phyloP scores from a whole-genome alignment of 2,797 vertebrate genomes.

The Okamejei kenojei region DNA sequence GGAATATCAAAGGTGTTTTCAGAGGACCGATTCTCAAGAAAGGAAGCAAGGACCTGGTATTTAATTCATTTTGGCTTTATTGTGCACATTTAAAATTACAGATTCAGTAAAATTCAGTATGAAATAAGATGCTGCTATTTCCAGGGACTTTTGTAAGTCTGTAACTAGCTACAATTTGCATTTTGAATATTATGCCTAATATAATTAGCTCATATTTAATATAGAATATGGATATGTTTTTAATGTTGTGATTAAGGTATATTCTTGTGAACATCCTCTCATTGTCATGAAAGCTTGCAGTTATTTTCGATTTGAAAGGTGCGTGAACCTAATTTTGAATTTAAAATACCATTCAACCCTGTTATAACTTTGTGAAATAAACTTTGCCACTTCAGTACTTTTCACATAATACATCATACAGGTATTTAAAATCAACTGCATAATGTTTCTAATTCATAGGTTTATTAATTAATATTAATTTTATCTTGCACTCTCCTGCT shows the following conservation, averaged over 20 bases:
- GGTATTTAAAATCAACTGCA: not conserved
- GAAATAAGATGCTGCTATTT: slow-evolving; percentile 7
- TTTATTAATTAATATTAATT: not conserved
- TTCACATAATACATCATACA: not conserved
- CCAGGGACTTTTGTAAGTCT: not conserved
- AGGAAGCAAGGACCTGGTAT: slow-evolving; percentile 36
- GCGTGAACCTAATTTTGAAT: not conserved
- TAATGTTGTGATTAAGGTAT: not conserved
- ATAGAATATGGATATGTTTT: not conserved
- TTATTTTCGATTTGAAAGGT: not conserved
- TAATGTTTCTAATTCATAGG: not conserved
- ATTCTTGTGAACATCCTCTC: not conserved
- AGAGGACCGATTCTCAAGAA: slow-evolving; percentile 39
- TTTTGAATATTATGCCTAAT: not conserved
- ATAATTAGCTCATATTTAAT: not conserved
- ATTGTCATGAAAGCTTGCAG: not conserved
- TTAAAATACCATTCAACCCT: not conserved
- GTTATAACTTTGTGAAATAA: slow-evolving; percentile 7
- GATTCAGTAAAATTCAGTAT: not conserved
- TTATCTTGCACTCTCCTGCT: not conserved
- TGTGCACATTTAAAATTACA: not conserved
- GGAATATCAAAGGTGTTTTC: slow-evolving; percentile 41
- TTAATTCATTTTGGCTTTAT: slow-evolving; percentile 17
- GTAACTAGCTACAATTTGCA: not conserved
- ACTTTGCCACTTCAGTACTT: not conserved